phyloP scores from a whole-genome alignment of 1,140 invertebrate species.

The Thrips palmi region DNA sequence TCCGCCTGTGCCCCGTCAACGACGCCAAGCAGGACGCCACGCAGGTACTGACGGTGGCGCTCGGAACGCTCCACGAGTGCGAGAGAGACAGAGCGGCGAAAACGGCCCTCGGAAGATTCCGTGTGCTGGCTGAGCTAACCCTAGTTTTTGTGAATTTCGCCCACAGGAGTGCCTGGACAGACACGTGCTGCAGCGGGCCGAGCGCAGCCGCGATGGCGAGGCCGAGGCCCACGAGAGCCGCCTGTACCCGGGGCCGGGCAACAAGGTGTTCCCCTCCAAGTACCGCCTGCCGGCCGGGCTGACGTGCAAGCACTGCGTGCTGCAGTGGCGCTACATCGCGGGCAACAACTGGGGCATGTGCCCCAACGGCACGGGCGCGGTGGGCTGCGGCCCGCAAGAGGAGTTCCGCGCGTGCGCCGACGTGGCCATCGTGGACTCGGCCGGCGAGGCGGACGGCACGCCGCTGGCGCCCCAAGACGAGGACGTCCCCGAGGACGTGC shows the following conservation, averaged over 20 bases:
- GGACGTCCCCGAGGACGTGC: constrained; percentile 15
- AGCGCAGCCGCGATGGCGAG: constrained; percentile 17
- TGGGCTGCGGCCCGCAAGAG: constrained; percentile 72
- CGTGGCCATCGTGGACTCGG: constrained; percentile 42
- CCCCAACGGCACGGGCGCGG: constrained; percentile 43
- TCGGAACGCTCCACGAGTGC: too few relatives aligned
- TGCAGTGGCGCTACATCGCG: constrained; percentile 66
- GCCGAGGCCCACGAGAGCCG: constrained; percentile 2
- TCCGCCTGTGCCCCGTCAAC: constrained; percentile 55
- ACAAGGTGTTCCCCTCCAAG: constrained; percentile 54
- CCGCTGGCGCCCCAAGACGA: constrained; percentile 15
- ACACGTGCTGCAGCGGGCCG: constrained; percentile 38
- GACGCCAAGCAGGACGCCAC: constrained; percentile 31
- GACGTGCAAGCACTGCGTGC: constrained; percentile 54
- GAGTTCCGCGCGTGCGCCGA: constrained; percentile 76
- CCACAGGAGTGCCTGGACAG: constrained; percentile 60
- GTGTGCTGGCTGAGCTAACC: background rate
- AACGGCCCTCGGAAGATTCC: background rate
- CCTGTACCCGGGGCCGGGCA: constrained; percentile 59
- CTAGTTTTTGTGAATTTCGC: constrained; percentile 12
- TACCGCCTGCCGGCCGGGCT: constrained; percentile 45
- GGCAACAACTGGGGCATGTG: constrained; percentile 66
- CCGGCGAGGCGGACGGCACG: constrained; percentile 19
- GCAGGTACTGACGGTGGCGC: constrained; percentile 26
- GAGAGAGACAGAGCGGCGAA: too few relatives aligned